Evolutionary conservation across 2,888 invertebrate genomes (phyloP), one percentile per base, ranked within the genome.

Genomic region (Spilosoma lubricipeda): DNA sequence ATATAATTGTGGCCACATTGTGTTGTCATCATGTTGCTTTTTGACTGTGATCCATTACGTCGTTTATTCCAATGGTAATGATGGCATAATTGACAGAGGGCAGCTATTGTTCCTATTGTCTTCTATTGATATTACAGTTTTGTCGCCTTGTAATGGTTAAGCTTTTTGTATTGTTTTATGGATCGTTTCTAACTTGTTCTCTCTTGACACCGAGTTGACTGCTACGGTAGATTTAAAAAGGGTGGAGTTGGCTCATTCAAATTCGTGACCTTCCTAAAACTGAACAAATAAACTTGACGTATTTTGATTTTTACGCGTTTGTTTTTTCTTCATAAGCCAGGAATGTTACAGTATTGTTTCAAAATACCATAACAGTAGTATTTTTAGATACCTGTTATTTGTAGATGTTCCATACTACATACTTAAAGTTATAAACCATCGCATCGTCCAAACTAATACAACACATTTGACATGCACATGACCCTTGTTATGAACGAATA

Each of bases 71-170:
- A 93, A 95, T 94, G 93, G 92, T 95, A 95, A 95, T 95, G 94
- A 95, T 93, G 93, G 94, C 91, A 95, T 95, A 95, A 95, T 95
- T 95, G 95, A 95, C 95, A 95, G 93, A 93, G 93, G 91, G 90
- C 93, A 93, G 91, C 94, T 94, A 95, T 95, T 95, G 95, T 95
- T 93, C 91, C 94, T 89, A 94, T 94, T 93, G 94, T 95, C 89
- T 93, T 92, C 90, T 93, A 92, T 94, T 93, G 92, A 93, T 95
- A 94, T 95, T 93, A 93, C 88, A 90, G 92, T 93, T 95, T 95
- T 94, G 94, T 95, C 95, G 94, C 94, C 93, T 94, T 94, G 95
- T 95, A 93, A 94, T 93, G 91, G 90, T 89, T 86, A 84, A 88
- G 89, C 89, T 89, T 90, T 91, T 91, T 90, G 91, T 92, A 93